Base-by-base conservation (phyloP, 2,888 invertebrate species). In the Notodonta dromedarius region DNA sequence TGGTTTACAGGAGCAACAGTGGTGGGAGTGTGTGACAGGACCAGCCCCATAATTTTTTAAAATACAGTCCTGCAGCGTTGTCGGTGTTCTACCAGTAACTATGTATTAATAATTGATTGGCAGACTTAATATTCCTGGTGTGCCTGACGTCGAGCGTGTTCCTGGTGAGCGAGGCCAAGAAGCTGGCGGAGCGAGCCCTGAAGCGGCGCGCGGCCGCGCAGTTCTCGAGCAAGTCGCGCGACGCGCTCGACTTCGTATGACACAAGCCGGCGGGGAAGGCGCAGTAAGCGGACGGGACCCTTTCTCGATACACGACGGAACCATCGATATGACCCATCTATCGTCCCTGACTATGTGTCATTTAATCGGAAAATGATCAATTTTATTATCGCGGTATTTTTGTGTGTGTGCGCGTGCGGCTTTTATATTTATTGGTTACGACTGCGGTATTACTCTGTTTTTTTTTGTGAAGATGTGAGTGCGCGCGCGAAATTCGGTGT, bases 71-170 rank as follows among this genome's bases (percentile, higher is more conserved):
- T 2, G 24, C 24, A 24, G 24, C 24, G 24, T 24, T 24, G 24
- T 24, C 24, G 24, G 24, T 24, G 24, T 24, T 24, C 24, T 24
- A 2, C 24, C 24, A 24, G 24, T 24, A 24, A 24, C 24, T 2
- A 2, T 24, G 24, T 24, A 24, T n/a, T n/a, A n/a, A n/a, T 24
- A 24, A 24, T 24, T n/a, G 2, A 46, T 46, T 94, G 95, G 48
- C 94, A 98, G 98, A 99, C 94, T 95, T 99, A 85, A 87, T 98
- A 77, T 98, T 99, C 91, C 95, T 99, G 74, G 95, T 98, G 40
- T 95, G 96, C 73, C 94, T 99, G 63, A 98, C 99, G 32, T 99
- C 99, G n/a, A 97, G 98, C 71, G 99, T 99, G 58, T 98, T 99
- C 92, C 94, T 98, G 62, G 96, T 98, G 62, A 97, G 98, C 66